Base-by-base conservation (phyloP, 1,140 invertebrate genomes). In the Mizuhopecten yessoensis region DNA sequence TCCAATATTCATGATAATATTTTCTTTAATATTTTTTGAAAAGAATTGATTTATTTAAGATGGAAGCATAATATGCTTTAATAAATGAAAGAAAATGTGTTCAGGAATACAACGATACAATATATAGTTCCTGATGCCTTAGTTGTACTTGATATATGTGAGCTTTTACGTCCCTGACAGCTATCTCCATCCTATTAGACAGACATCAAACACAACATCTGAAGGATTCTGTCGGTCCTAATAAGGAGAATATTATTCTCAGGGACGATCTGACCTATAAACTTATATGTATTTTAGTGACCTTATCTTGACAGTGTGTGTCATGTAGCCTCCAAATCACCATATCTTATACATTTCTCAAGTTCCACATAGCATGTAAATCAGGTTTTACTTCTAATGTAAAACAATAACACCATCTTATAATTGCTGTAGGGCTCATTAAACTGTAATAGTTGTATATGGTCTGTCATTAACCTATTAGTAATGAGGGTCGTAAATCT, bases 241-340 rank as follows among this genome's bases (percentile, higher is more conserved):
- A 75, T n/a, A 7, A n/a, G 11, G 57, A n/a, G 5, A 75, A 75
- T 29, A 29, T 5, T n/a, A 75, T 75, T 17, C 57, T 39, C 36
- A 39, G 36, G 36, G 17, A 45, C 17, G 3, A 75, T 17, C 11
- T 75, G 57, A 75, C 57, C 57, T 75, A 20, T 29, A 75, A 75
- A 75, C 57, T 75, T 75, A 17, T 2, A n/a, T 29, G 57, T 29
- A 75, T 5, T 5, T 9, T 29, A 5, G 57, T 75, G 57, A 29
- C 57, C n/a, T 75, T n/a, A n/a, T 75, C 29, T 13, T 75, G 57
- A 75, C 57, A 75, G 57, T 75, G 57, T n/a, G 57, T 75, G 57
- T 75, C 57, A 75, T 0, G 29, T 29, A 29, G 57, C n/a, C 29
- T 75, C 23, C 57, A 7, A 75, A 75, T 75, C 57, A 75, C 3